phyloP scores from a whole-genome alignment of 37 sponge, comb jelly and placozoan species.

The Corticium candelabrum region DNA sequence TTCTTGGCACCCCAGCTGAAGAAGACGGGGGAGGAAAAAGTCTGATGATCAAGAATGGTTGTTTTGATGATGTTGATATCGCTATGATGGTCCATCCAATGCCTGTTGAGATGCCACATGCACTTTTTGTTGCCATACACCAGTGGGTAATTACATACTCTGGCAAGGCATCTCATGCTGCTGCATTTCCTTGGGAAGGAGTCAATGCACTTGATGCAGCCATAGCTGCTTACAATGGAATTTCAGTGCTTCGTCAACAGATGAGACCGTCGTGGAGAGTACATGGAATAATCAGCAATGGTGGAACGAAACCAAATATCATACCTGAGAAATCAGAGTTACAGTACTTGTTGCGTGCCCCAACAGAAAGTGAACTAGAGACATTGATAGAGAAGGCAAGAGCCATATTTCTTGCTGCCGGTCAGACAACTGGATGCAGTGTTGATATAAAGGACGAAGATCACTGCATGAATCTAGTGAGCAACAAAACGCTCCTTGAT shows the following conservation, averaged over 20 bases:
- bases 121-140: slow-evolving; percentile 24
- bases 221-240: slow-evolving; percentile 68
- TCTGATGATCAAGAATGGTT: slow-evolving; percentile 44
- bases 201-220: slow-evolving; percentile 92
- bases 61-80: slow-evolving; percentile 64
- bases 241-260: slow-evolving; percentile 79
- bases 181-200: slow-evolving; percentile 61
- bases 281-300: slow-evolving; percentile 71
- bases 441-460: slow-evolving; percentile 24
- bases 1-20: slow-evolving; percentile 87
- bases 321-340: slow-evolving; percentile 48
- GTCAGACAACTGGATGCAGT: slow-evolving; percentile 54
- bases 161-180: slow-evolving; percentile 28
- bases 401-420: slow-evolving; percentile 54
- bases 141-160: slow-evolving; percentile 16
- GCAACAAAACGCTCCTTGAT: slow-evolving; percentile 28
- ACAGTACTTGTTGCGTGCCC: slow-evolving; percentile 46
- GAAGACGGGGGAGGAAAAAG: slow-evolving; percentile 79
- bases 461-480: slow-evolving; percentile 33
- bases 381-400: slow-evolving; percentile 26
- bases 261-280: slow-evolving; percentile 76
- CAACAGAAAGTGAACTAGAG: slow-evolving; percentile 35
- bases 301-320: slow-evolving; percentile 72
- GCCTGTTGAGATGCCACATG: neutral
- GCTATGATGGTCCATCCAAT: slow-evolving; percentile 89